Evolutionary conservation across 2,888 invertebrate species (phyloP).

Genomic region (Conistra vaccinii): DNA sequence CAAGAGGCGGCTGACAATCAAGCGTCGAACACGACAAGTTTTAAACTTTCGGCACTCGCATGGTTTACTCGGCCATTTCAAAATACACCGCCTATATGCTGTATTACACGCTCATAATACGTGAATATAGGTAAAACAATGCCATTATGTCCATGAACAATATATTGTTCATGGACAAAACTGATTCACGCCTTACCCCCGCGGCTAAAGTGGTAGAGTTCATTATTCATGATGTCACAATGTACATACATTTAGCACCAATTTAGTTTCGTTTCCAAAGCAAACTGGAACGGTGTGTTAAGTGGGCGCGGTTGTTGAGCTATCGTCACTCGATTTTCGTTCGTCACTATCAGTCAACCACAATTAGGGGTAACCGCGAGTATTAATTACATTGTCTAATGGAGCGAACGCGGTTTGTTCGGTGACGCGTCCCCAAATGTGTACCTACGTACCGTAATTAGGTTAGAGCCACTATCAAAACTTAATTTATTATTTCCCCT

Average conservation of each 20-base stretch:
- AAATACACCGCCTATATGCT: conserved; percentile 53
- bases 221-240: conserved; percentile 81
- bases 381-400: conserved; percentile 90
- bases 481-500: conserved; percentile 64
- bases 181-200: conserved; percentile 71
- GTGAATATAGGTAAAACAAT: conserved; percentile 79
- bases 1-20: conserved; percentile 69
- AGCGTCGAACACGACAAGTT: conserved; percentile 54
- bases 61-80: conserved; percentile 57
- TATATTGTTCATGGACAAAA: conserved; percentile 77
- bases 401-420: conserved; percentile 82
- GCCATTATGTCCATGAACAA: conserved; percentile 80
- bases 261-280: conserved; percentile 78
- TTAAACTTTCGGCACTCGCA: conserved; percentile 64
- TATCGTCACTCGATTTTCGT: conserved; percentile 80
- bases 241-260: conserved; percentile 76
- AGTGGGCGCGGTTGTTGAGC: conserved; percentile 83
- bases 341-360: conserved; percentile 82
- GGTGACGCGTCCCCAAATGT: conserved; percentile 78
- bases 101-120: conserved; percentile 66
- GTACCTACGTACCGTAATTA: conserved; percentile 76
- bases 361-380: conserved; percentile 87
- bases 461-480: conserved; percentile 67
- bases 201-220: conserved; percentile 70
- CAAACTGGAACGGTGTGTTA: conserved; percentile 70